Conservation (phyloP, 1,140 invertebrate species). For the Panagrolaimus sp. region DNA sequence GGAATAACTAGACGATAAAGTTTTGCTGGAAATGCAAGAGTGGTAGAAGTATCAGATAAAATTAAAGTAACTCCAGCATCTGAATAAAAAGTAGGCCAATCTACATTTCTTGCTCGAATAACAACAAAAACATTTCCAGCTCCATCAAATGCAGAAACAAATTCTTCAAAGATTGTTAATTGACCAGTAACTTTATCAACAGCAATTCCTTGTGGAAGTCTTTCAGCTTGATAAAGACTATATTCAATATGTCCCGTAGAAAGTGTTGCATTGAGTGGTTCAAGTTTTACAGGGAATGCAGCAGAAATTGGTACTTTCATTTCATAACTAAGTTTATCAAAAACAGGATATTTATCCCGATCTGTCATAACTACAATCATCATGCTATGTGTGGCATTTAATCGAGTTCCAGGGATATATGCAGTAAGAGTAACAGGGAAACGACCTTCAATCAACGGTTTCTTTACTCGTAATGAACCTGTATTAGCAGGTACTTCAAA, state of each 20-base stretch:
- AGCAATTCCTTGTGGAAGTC: slow-evolving; percentile 25
- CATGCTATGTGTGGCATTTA: slow-evolving; percentile 1
- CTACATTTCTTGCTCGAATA: slow-evolving; percentile 46
- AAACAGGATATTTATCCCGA: slow-evolving; percentile 54
- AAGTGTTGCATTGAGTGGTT: slow-evolving; percentile 22
- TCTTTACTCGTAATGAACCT: neutral
- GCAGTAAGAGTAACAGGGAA: neutral
- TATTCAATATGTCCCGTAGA: slow-evolving; percentile 24
- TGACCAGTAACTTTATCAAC: slow-evolving; percentile 37
- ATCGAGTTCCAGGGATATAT: neutral
- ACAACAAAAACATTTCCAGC: slow-evolving; percentile 41
- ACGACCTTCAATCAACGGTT: neutral
- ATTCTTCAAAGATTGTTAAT: slow-evolving; percentile 36
- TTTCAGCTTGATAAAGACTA: slow-evolving; percentile 25
- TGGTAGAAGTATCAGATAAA: neutral
- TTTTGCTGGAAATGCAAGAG: slow-evolving; percentile 19
- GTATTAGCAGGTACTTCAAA: neutral
- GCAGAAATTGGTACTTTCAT: slow-evolving; percentile 26
- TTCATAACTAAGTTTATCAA: slow-evolving; percentile 49
- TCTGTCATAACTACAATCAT: slow-evolving; percentile 47
- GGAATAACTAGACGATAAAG: neutral
- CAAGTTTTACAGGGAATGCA: slow-evolving; percentile 11
- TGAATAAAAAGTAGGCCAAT: slow-evolving; percentile 46
- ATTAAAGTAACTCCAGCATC: slow-evolving; percentile 39
- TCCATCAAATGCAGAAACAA: slow-evolving; percentile 14